Base-by-base conservation (phyloP, 2,888 invertebrate genomes). In the Hoplodrina ambigua region DNA sequence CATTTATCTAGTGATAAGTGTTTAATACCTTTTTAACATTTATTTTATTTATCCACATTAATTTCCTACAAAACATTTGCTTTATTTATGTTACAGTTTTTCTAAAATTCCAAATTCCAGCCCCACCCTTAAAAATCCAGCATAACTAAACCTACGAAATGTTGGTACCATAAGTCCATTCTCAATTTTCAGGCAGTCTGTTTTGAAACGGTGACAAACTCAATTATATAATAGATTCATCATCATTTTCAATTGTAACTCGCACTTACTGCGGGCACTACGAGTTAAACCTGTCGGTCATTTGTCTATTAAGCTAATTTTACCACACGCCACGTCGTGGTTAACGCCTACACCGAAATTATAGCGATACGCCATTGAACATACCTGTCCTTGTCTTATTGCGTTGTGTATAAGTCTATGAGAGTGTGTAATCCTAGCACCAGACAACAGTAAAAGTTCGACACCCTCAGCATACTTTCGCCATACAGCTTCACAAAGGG, bases 401-500 rank as follows among this genome's bases (percentile, higher is more conserved):
- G 97, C 97, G 82, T 96, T 96, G 84, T 98, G 98, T 60, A 98
- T 89, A 53, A 98, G 94, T 89, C 96, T 96, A 87, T 97, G 97
- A 1, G 97, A 97, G 76, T 97, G 97, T 53, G 97, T 96, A 15
- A 97, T 94, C 62, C 97, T 96, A 3, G 98, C 98, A 13, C 98
- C 97, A 37, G 96, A 96, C 46, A 94, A 90, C 65, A 98, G 86
- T 37, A 98, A 92, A 50, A 96, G 90, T 80, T 96, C 95, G 13
- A 97, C 96, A 77, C 97, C 94, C 19, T 94, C 90, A 1, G 96
- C 93, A 82, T 96, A 96, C 83, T 97, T 97, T 80, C 96, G 96
- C 96, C 97, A 97, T 25, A 98, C 97, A 13, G 98, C 97, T 88
- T 97, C 96, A 91, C 97, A 97, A 53, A 98, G 92, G 7, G 98